Evolutionary conservation across 2,797 vertebrate genomes (phyloP).

Genomic region (Falco berigora): DNA sequence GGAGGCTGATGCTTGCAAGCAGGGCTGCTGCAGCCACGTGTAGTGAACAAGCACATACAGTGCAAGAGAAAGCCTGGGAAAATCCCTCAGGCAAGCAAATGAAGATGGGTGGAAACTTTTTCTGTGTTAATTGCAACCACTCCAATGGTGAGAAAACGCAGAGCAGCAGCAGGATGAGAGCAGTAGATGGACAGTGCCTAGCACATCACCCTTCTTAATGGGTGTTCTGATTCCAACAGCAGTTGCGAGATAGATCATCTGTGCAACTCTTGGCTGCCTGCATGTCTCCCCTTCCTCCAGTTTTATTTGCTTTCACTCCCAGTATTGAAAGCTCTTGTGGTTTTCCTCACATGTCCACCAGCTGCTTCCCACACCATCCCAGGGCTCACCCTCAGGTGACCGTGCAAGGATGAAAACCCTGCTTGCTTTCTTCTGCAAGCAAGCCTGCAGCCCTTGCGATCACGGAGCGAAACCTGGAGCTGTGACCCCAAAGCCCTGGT

Average conservation of each 20-base stretch:
- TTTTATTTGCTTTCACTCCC: not conserved
- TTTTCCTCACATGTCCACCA: not conserved
- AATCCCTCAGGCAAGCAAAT: not conserved
- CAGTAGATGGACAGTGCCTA: not conserved
- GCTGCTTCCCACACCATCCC: not conserved
- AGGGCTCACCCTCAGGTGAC: not conserved
- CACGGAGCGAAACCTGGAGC: not conserved
- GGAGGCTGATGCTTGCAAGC: not conserved
- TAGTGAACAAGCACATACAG: accelerated
- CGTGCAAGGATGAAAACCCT: not conserved
- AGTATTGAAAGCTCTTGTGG: not conserved
- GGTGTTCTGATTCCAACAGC: not conserved
- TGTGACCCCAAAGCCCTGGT: accelerated
- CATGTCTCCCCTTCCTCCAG: not conserved
- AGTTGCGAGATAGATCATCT: not conserved
- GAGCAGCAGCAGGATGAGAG: not conserved
- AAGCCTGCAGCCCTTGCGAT: not conserved
- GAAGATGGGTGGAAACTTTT: not conserved
- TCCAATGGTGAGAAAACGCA: not conserved
- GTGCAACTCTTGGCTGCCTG: not conserved
- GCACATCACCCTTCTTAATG: accelerated
- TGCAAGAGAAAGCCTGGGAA: not conserved
- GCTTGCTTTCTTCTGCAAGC: not conserved
- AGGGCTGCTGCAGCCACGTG: not conserved
- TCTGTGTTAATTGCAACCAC: not conserved